These are phyloP conservation scores for Bucco capensis DNA, from an alignment of 2,113 vertebrate genomes.

Conservation along the genomic window DNA sequence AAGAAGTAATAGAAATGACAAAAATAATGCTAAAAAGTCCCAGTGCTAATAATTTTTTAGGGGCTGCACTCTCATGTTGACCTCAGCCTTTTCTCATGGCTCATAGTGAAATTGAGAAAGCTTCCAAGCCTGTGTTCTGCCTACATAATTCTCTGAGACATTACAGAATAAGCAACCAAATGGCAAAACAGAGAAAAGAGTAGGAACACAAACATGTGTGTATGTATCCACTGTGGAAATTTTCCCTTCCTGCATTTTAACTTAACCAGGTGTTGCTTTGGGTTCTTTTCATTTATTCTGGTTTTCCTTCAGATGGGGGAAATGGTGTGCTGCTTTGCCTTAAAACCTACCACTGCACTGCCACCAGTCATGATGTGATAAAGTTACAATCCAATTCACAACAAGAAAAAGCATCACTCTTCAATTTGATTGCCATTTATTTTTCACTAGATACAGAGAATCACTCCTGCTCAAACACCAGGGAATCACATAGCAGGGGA, in stretches of 20 bases:
- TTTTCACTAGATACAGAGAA: neutral
- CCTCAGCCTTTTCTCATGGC: no score
- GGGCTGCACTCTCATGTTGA: no score
- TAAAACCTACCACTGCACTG: neutral
- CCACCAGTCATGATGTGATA: accelerated
- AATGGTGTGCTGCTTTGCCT: neutral
- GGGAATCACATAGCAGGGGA: neutral
- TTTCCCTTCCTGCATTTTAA: neutral
- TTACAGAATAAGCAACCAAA: no score
- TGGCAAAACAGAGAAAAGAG: no score
- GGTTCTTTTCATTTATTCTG: neutral
- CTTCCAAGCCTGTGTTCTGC: no score
- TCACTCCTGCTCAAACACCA: neutral
- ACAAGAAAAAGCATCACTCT: neutral
- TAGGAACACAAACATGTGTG: neutral
- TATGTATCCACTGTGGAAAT: neutral
- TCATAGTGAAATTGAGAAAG: no score
- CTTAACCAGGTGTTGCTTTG: neutral
- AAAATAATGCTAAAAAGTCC: no score
- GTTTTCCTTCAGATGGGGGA: neutral
- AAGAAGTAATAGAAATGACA: no score
- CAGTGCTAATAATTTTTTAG: no score
- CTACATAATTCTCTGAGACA: no score
- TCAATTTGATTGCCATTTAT: neutral
- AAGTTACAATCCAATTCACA: neutral